Conservation (phyloP, 2,797 vertebrate species). For the Sciurus vulgaris region DNA sequence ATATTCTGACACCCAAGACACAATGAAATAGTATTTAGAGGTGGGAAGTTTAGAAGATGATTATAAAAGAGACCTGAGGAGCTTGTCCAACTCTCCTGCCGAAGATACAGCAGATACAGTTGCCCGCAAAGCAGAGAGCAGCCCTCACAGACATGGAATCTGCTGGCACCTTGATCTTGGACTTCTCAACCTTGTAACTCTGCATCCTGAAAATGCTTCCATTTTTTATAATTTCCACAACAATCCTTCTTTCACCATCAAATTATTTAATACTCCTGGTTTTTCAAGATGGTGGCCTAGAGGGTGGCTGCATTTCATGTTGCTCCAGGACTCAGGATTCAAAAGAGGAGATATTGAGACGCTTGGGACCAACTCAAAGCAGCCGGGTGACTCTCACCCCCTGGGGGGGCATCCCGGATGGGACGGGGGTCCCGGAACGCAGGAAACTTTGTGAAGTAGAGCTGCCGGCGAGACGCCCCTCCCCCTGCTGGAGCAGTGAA, state of each 20-base stretch:
- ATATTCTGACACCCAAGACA: background rate
- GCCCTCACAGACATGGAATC: background rate
- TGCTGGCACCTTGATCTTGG: background rate
- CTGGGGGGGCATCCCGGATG: too few species aligned
- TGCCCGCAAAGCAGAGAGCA: background rate
- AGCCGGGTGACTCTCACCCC: too few species aligned
- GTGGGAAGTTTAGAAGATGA: background rate
- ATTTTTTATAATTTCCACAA: background rate
- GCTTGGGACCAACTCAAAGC: too few species aligned
- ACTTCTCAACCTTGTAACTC: background rate
- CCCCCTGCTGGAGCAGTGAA: too few species aligned
- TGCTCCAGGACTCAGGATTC: too few species aligned
- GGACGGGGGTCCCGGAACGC: too few species aligned
- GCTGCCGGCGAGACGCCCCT: too few species aligned
- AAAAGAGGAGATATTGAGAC: too few species aligned
- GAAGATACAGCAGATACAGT: background rate
- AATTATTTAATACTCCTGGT: too few species aligned
- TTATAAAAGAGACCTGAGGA: background rate
- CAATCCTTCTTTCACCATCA: background rate
- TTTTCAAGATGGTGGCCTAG: too few species aligned
- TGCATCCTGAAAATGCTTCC: background rate
- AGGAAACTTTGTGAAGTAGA: too few species aligned
- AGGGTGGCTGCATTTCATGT: too few species aligned
- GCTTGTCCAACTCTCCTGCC: background rate
- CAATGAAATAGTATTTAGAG: background rate